These are phyloP conservation scores for Rhabdomys dilectus DNA, from an alignment of 2,113 vertebrate genomes.

Conservation along the genomic window DNA sequence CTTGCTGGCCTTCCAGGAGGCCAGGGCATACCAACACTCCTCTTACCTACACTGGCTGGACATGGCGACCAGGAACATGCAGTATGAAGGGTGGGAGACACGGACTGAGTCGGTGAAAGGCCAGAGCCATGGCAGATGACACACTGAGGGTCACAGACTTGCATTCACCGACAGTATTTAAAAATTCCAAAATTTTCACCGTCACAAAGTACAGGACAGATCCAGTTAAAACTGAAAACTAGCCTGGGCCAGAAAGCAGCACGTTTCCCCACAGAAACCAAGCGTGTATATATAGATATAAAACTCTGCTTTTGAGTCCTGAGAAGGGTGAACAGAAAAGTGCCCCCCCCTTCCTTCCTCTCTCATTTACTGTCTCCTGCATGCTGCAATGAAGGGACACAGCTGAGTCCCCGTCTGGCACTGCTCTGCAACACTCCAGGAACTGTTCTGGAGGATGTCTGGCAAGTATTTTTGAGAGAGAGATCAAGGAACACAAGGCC, in stretches of 20 bases:
- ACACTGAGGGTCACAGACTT: neutral
- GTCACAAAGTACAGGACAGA: neutral
- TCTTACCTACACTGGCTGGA: neutral
- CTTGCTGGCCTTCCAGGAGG: neutral
- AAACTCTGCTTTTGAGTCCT: neutral
- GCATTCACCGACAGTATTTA: neutral
- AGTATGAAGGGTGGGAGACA: neutral
- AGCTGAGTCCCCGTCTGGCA: neutral
- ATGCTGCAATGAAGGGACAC: neutral
- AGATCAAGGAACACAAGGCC: neutral
- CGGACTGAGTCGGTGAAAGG: neutral
- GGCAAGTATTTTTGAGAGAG: neutral
- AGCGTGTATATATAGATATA: too few species aligned
- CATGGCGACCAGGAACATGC: neutral
- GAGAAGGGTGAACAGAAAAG: neutral
- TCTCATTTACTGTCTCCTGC: neutral
- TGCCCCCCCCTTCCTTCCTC: neutral
- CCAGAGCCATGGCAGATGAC: neutral
- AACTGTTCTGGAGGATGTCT: neutral
- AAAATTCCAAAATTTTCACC: constrained; percentile 1
- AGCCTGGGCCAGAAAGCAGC: neutral
- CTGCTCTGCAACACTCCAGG: accelerated
- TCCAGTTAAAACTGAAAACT: constrained; percentile 25
- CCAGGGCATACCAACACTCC: neutral
- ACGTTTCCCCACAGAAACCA: neutral